Conservation (phyloP, 1,140 invertebrate species). For the Maconellicoccus hirsutus region DNA sequence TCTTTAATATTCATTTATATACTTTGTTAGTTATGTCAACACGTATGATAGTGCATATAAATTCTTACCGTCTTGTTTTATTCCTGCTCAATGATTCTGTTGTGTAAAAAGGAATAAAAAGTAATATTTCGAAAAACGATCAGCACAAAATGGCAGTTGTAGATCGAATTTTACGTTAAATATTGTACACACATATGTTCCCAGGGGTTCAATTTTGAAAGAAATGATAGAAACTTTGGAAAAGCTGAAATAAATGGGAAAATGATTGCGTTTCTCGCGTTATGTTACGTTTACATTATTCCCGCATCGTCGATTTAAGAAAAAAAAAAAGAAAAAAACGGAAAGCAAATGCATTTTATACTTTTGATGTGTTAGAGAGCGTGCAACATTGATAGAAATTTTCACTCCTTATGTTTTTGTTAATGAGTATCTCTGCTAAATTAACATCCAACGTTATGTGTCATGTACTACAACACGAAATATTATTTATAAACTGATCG, state of each 20-base stretch:
- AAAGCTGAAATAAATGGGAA: conserved; percentile 13
- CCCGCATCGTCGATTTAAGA: conserved; percentile 14
- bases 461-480: too few species aligned
- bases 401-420: not conserved
- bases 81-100: too few species aligned
- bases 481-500: too few species aligned
- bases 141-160: not conserved
- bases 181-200: conserved; percentile 16
- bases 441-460: too few species aligned
- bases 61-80: too few species aligned
- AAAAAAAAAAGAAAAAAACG: not conserved
- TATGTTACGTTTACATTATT: conserved; percentile 13
- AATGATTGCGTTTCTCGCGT: conserved; percentile 13
- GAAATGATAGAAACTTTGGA: conserved; percentile 12
- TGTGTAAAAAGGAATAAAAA: not conserved
- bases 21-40: too few species aligned
- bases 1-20: too few species aligned
- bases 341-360: not conserved
- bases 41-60: too few species aligned
- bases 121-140: not conserved
- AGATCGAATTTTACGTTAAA: conserved; percentile 11
- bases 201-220: conserved; percentile 14
- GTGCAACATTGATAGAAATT: not conserved
- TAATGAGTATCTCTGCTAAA: not conserved
- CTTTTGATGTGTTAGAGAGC: not conserved